These are phyloP conservation scores for Cynoglossus semilaevis DNA, from an alignment of 2,113 vertebrate species.

Conservation along the genomic window DNA sequence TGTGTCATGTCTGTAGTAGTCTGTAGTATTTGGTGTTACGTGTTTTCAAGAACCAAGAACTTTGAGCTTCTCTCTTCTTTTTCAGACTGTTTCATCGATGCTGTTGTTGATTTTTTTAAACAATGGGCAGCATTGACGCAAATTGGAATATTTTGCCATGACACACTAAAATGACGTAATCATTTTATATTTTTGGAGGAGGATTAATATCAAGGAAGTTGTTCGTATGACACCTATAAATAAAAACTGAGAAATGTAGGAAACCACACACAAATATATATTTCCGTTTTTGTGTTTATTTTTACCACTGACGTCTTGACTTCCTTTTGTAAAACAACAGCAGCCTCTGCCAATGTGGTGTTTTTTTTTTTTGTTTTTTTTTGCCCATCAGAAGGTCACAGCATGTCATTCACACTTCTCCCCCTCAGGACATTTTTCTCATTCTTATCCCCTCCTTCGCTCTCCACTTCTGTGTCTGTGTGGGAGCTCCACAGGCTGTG, in stretches of 20 bases:
- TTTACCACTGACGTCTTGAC: slow-evolving; percentile 11
- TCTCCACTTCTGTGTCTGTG: slow-evolving; percentile 29
- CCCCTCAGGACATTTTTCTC: slow-evolving; percentile 17
- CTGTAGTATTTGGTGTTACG: too few relatives aligned
- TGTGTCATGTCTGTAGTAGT: too few relatives aligned
- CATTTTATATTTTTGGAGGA: too few relatives aligned
- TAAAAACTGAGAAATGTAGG: background rate
- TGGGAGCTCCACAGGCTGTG: slow-evolving; percentile 49
- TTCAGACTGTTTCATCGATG: too few relatives aligned
- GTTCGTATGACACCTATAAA: background rate
- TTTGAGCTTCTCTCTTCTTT: too few relatives aligned
- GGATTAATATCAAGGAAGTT: too few relatives aligned
- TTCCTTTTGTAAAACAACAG: slow-evolving; percentile 9
- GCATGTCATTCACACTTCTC: slow-evolving; percentile 7
- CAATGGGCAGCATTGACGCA: too few relatives aligned
- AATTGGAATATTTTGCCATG: too few relatives aligned
- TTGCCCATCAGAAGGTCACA: slow-evolving; percentile 22
- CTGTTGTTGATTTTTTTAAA: too few relatives aligned
- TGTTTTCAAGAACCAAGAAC: too few relatives aligned
- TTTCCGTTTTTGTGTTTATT: slow-evolving; percentile 30
- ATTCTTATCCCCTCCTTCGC: slow-evolving; percentile 5
- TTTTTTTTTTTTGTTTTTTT: slow-evolving; percentile 6
- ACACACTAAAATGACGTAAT: too few relatives aligned
- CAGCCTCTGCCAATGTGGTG: background rate
- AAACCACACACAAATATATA: slow-evolving; percentile 11